Evolutionary conservation across 2,113 vertebrate species (phyloP).

Genomic region (Caranx melampygus): DNA sequence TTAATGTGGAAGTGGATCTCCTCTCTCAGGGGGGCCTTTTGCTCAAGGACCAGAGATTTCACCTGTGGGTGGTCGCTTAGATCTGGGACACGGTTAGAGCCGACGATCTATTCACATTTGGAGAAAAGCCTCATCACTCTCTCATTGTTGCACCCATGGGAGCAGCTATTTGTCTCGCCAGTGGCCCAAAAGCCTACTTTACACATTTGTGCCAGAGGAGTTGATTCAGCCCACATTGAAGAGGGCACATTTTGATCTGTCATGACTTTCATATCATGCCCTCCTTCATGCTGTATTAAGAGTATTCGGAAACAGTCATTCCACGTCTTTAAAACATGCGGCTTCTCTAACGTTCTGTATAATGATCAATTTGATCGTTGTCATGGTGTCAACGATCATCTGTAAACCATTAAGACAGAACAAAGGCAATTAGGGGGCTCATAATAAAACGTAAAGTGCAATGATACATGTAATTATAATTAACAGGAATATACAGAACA

Average conservation of each 20-base stretch:
- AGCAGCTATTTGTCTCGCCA: conserved; percentile 75
- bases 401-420: conserved; percentile 32
- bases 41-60: conserved; percentile 64
- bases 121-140: conserved; percentile 76
- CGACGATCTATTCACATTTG: conserved; percentile 69
- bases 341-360: conserved; percentile 12
- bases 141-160: conserved; percentile 62
- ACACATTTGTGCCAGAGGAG: conserved; percentile 66
- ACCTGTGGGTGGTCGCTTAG: conserved; percentile 76
- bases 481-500: conserved; percentile 30
- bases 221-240: conserved; percentile 64
- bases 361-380: conserved; percentile 22
- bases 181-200: conserved; percentile 63
- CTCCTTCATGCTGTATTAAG: conserved; percentile 36
- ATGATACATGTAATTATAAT: conserved; percentile 42
- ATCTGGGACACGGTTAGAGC: conserved; percentile 70
- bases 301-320: conserved; percentile 33
- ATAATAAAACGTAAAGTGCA: conserved; percentile 28
- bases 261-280: conserved; percentile 41
- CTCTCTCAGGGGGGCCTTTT: conserved; percentile 60
- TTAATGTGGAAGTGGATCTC: conserved; percentile 73
- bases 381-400: conserved; percentile 17
- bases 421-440: conserved; percentile 28
- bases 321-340: conserved; percentile 9
- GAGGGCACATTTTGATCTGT: conserved; percentile 55